phyloP scores from a whole-genome alignment of 2,797 vertebrate genomes.

The Erethizon dorsatum region DNA sequence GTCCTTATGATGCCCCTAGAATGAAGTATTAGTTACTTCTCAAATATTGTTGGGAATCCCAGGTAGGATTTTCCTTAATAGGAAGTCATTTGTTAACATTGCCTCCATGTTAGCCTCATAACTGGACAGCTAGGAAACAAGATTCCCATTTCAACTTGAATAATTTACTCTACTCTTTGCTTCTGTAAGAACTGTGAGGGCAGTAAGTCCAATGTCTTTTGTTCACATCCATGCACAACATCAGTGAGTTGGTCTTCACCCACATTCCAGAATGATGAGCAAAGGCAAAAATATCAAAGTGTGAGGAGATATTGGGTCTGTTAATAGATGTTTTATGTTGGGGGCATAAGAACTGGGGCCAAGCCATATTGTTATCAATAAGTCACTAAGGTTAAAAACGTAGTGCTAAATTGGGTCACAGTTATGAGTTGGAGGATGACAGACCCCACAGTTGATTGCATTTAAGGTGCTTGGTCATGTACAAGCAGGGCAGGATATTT shows the following conservation, averaged over 20 bases:
- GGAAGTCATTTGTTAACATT: background rate
- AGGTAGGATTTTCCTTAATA: background rate
- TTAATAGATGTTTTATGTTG: background rate
- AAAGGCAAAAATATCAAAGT: background rate
- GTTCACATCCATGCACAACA: background rate
- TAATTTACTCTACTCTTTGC: background rate
- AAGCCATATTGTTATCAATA: background rate
- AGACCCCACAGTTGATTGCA: background rate
- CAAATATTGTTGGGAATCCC: background rate
- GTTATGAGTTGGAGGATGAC: background rate
- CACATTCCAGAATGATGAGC: background rate
- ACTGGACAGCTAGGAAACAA: background rate
- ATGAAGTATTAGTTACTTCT: background rate
- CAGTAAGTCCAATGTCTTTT: background rate
- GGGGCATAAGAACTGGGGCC: background rate
- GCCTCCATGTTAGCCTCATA: background rate
- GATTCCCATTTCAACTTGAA: constrained; percentile 35
- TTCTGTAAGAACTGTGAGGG: background rate
- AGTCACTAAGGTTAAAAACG: background rate
- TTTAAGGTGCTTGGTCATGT: background rate
- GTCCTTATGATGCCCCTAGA: background rate
- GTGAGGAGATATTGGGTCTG: background rate
- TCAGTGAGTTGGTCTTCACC: background rate
- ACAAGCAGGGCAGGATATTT: background rate
- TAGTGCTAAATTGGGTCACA: background rate